phyloP scores from a whole-genome alignment of 1,140 invertebrate species.

The Bursaphelenchus mucronatus region DNA sequence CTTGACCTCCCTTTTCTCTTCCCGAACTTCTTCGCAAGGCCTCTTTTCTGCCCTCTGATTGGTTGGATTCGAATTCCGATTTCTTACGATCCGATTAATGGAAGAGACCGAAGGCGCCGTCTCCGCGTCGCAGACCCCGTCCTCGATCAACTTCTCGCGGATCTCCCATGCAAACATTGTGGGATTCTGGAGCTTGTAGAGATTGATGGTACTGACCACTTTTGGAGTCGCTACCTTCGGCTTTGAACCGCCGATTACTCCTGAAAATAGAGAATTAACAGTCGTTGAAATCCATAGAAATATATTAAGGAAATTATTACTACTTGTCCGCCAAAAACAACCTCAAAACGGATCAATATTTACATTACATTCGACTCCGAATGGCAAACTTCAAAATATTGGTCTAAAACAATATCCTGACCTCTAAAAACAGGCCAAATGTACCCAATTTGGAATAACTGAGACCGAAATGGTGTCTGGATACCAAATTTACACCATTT shows the following conservation, averaged over 20 bases:
- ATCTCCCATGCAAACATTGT: conserved; percentile 99
- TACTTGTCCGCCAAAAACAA: neutral
- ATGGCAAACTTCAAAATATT: neutral
- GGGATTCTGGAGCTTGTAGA: conserved; percentile 96
- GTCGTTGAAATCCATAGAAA: neutral
- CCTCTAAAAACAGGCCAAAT: neutral
- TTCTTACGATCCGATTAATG: conserved; percentile 75
- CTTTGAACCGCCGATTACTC: conserved; percentile 96
- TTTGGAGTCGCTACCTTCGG: conserved; percentile 97
- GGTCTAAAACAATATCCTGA: no score
- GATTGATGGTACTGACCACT: conserved; percentile 94
- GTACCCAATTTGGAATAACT: no score
- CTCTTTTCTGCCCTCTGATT: neutral
- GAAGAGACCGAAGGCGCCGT: conserved; percentile 97
- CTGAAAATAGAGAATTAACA: conserved; percentile 60
- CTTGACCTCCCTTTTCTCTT: no score
- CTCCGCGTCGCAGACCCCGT: conserved; percentile 94
- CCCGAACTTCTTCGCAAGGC: no score
- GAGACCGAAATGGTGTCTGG: no score
- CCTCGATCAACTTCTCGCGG: conserved; percentile 85
- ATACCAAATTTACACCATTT: no score
- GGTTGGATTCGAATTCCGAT: conserved; percentile 22
- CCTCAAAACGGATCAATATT: neutral
- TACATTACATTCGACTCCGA: no score
- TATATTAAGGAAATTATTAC: neutral